These are phyloP conservation scores for Carabus problematicus DNA, from an alignment of 2,888 invertebrate species.

Conservation along the genomic window DNA sequence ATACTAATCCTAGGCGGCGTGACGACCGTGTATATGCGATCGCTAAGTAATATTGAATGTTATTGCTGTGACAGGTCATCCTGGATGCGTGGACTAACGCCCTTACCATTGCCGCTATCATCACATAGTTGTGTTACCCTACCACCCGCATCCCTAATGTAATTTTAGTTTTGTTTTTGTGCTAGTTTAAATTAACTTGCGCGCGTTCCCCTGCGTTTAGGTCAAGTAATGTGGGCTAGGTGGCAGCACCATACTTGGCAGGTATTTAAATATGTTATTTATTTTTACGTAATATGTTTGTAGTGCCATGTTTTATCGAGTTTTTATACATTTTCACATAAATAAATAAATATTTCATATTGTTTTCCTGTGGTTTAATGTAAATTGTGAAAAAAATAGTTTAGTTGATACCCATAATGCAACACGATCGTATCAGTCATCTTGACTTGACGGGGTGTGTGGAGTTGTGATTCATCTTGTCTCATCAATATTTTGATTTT, in stretches of 20 bases:
- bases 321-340: slow-evolving; percentile 9
- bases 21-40: slow-evolving; percentile 69
- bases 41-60: slow-evolving; percentile 71
- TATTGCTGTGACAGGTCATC: slow-evolving; percentile 68
- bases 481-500: slow-evolving; percentile 23
- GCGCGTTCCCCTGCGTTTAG: slow-evolving; percentile 8
- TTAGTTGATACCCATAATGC: slow-evolving; percentile 32
- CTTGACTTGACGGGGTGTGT: slow-evolving; percentile 38
- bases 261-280: slow-evolving; percentile 1
- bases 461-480: slow-evolving; percentile 39
- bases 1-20: slow-evolving; percentile 72
- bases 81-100: slow-evolving; percentile 69
- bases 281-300: slow-evolving; percentile 10
- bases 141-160: slow-evolving; percentile 56
- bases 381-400: neutral
- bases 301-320: slow-evolving; percentile 24
- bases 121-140: slow-evolving; percentile 63
- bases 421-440: slow-evolving; percentile 36
- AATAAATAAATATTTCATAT: no score
- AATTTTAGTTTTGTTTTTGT: slow-evolving; percentile 22
- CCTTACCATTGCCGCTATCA: slow-evolving; percentile 69
- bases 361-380: neutral
- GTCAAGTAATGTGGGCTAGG: slow-evolving; percentile 20
- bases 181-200: slow-evolving; percentile 27
- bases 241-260: slow-evolving; percentile 27